Percentiles rank a stretch among this genome's conserved stretches.
Evolutionary conservation across 1,140 invertebrate genomes (phyloP).

Genomic region (Conus betulinus): DNA sequence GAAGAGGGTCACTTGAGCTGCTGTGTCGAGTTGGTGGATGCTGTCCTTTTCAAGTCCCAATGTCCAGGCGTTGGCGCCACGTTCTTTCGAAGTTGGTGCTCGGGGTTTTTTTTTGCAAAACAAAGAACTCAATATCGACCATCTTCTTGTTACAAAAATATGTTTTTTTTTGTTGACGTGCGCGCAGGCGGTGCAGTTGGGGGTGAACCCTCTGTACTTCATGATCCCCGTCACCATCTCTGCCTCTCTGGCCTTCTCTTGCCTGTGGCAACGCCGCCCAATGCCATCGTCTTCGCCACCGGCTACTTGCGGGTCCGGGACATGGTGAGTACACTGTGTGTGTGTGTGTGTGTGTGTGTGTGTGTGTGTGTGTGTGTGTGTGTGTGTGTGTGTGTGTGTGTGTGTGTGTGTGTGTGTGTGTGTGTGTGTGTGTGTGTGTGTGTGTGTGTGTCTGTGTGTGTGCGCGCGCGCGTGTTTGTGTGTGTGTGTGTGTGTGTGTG

Average conservation of each 20-base stretch:
- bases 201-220: conserved; percentile 88
- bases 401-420: neutral
- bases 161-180: neutral
- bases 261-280: conserved; percentile 92
- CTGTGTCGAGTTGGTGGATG: no score
- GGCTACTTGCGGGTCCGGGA: conserved; percentile 75
- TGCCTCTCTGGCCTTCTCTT: conserved; percentile 87
- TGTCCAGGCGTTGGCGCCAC: no score
- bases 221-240: conserved; percentile 89
- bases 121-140: no score
- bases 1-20: no score
- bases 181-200: conserved; percentile 75
- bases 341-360: neutral
- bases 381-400: neutral
- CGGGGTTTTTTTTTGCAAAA: no score
- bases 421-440: neutral
- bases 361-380: neutral
- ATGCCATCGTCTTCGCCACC: conserved; percentile 89
- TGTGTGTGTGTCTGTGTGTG: neutral
- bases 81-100: no score
- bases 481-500: neutral
- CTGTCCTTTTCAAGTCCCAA: no score
- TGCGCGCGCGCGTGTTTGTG: neutral
- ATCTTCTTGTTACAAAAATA: no score
- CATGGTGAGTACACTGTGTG: conserved; percentile 67